Evolutionary conservation across 2,888 invertebrate species (phyloP).

Genomic region (Pharmacophagus antenor): DNA sequence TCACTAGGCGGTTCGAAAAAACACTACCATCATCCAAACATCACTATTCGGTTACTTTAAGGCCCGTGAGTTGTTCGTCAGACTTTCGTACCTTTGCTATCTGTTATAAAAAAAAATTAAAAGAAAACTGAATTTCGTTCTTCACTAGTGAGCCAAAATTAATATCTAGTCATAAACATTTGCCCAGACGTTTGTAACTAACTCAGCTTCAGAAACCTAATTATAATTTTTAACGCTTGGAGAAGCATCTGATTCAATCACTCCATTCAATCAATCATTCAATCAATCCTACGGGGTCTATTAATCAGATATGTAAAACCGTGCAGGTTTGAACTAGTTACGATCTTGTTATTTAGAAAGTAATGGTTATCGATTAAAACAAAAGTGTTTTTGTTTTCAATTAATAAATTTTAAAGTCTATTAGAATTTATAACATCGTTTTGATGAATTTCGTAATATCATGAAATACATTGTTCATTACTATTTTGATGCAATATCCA

Average conservation of each 20-base stretch:
- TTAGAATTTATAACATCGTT: not conserved
- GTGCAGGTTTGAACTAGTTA: conserved; percentile 39
- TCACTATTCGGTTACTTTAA: no score
- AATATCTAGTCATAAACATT: not conserved
- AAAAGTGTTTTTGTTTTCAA: conserved; percentile 14
- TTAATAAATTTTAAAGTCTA: conserved; percentile 4
- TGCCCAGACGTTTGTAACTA: conserved; percentile 15
- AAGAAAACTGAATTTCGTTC: no score
- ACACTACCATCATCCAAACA: no score
- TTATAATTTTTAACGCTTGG: conserved; percentile 35
- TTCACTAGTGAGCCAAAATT: no score
- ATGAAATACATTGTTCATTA: not conserved
- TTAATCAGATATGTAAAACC: conserved; percentile 50
- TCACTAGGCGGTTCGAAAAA: no score
- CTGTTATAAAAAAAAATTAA: no score
- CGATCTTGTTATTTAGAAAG: conserved; percentile 42
- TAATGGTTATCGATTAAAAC: conserved; percentile 38
- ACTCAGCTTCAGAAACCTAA: conserved; percentile 24
- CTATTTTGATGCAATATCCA: not conserved
- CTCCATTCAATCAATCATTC: conserved; percentile 32
- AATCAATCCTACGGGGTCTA: conserved; percentile 39
- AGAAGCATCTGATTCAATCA: conserved; percentile 36
- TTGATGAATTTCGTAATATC: not conserved
- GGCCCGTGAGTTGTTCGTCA: no score
- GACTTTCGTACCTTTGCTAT: no score